A percentile compares a stretch with the other conserved stretches of the same genome.
These are phyloP conservation scores for Psittacula cyanocephala DNA, from an alignment of 2,113 vertebrate genomes.

Conservation along the genomic window DNA sequence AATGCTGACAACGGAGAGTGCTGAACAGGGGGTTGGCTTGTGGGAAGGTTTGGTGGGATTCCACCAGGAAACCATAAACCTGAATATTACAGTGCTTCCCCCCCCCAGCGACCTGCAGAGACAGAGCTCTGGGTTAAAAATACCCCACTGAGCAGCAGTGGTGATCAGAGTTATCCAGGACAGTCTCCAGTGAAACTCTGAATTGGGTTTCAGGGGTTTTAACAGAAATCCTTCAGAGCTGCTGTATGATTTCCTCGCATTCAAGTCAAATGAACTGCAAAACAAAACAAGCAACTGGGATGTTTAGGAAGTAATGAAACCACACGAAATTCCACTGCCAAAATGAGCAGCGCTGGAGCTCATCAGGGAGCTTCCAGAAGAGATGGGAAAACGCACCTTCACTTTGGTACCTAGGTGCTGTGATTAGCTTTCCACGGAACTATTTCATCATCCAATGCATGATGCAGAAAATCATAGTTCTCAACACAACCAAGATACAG, in stretches of 20 bases:
- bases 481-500: no score
- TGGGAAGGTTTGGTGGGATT: background rate
- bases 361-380: background rate
- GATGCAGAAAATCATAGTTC: background rate
- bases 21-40: background rate
- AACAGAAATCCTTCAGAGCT: background rate
- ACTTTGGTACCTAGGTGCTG: background rate
- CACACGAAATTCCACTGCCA: background rate
- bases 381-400: background rate
- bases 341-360: background rate
- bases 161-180: background rate
- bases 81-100: background rate
- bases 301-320: background rate
- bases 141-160: background rate
- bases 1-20: background rate
- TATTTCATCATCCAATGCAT: no score
- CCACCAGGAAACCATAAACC: constrained; percentile 4
- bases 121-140: background rate
- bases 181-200: background rate
- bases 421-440: background rate
- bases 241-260: background rate
- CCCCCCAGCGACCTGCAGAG: background rate
- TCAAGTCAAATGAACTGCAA: background rate
- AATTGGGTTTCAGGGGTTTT: background rate
- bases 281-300: background rate